Percentiles rank a stretch among this genome's conserved stretches.
Evolutionary conservation across 1,140 invertebrate genomes (phyloP).

Genomic region (Capitella teleta): DNA sequence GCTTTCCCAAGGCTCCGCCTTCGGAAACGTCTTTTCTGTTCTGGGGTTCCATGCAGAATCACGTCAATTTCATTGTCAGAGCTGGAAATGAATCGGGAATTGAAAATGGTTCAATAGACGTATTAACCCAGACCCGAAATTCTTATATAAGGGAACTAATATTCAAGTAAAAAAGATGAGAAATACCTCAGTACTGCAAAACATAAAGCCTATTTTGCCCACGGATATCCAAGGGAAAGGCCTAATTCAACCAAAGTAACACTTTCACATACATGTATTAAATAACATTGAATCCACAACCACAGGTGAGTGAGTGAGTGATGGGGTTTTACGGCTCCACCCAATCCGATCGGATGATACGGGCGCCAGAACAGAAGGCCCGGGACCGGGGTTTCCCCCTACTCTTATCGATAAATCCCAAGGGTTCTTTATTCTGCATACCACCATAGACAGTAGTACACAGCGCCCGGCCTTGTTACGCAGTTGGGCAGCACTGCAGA

Average conservation of each 20-base stretch:
- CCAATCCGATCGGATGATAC: too few relatives aligned
- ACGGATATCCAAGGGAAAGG: too few relatives aligned
- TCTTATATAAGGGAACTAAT: background rate
- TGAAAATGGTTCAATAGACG: background rate
- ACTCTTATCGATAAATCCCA: too few relatives aligned
- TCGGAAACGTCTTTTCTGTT: constrained; percentile 18
- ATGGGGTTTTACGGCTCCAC: too few relatives aligned
- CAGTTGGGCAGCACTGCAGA: too few relatives aligned
- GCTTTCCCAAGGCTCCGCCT: constrained; percentile 13
- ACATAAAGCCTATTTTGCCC: background rate
- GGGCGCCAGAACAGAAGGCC: too few relatives aligned
- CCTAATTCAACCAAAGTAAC: background rate
- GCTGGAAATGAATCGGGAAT: constrained; percentile 2
- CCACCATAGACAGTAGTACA: too few relatives aligned
- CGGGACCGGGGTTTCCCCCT: too few relatives aligned
- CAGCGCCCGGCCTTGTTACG: too few relatives aligned
- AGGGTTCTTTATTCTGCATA: too few relatives aligned
- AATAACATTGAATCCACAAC: too few relatives aligned
- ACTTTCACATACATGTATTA: background rate
- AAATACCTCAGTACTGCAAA: background rate
- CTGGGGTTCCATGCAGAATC: constrained; percentile 23
- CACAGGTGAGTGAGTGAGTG: too few relatives aligned
- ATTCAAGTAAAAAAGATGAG: background rate
- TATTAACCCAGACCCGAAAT: background rate
- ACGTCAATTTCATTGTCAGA: constrained; percentile 32